Evolutionary conservation across 2,888 invertebrate genomes (phyloP).

Genomic region (Strigamia maritima): DNA sequence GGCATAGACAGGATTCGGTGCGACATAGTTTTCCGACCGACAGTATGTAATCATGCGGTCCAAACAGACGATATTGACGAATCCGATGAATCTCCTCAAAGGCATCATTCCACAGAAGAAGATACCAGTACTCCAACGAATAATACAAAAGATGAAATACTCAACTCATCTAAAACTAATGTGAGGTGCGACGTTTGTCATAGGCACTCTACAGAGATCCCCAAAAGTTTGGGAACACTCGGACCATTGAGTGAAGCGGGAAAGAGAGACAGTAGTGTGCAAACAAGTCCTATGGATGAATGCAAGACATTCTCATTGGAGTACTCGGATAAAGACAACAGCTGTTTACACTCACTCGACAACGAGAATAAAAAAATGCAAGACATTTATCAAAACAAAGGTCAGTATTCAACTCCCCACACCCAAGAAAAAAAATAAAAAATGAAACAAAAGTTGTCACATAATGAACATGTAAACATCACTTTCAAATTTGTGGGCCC

Average conservation of each 20-base stretch:
- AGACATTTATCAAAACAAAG: slow-evolving; percentile 11
- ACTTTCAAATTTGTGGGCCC: background rate
- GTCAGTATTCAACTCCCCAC: background rate
- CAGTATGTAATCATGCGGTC: slow-evolving; percentile 57
- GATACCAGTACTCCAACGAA: background rate
- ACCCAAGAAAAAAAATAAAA: background rate
- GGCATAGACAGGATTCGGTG: slow-evolving; percentile 66
- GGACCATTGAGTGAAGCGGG: slow-evolving; percentile 39
- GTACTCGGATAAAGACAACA: background rate
- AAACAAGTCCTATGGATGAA: slow-evolving; percentile 43
- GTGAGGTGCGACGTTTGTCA: background rate
- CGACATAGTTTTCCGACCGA: slow-evolving; percentile 62
- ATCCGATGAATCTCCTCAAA: background rate
- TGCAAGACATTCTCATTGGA: slow-evolving; percentile 6
- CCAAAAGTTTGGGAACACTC: background rate
- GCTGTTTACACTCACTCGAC: background rate
- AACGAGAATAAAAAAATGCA: background rate
- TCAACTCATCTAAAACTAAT: background rate
- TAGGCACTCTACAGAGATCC: background rate
- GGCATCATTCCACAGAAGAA: background rate
- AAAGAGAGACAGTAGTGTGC: slow-evolving; percentile 44
- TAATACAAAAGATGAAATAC: background rate
- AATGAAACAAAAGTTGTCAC: background rate
- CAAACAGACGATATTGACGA: background rate
- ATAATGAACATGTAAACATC: background rate